Conservation (phyloP, 1,140 invertebrate genomes). For the Aricia agestis region DNA sequence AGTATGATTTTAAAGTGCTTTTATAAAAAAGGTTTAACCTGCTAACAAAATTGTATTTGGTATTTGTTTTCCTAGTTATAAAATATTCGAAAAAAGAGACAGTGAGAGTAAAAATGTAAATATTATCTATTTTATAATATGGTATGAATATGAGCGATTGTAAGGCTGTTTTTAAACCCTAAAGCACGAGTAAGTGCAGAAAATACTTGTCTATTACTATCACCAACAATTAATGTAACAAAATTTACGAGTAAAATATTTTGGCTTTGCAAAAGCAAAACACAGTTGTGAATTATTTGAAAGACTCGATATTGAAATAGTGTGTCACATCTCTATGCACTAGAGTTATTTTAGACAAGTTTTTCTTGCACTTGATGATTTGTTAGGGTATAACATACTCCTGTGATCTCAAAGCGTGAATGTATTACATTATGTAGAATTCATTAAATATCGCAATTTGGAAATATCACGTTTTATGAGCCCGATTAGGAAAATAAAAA, state of each 20-base stretch:
- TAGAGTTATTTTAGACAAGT: slow-evolving; percentile 28
- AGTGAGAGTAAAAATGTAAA: slow-evolving; percentile 62
- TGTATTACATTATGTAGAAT: slow-evolving; percentile 49
- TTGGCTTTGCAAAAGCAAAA: background rate
- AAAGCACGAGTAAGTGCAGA: slow-evolving; percentile 32
- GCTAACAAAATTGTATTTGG: slow-evolving; percentile 5
- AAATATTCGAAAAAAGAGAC: slow-evolving; percentile 30
- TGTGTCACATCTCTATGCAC: background rate
- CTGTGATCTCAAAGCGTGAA: slow-evolving; percentile 72
- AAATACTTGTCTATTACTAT: slow-evolving; percentile 27
- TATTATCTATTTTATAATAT: slow-evolving; percentile 48
- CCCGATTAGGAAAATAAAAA: background rate
- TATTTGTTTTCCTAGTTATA: background rate
- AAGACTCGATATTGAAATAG: background rate
- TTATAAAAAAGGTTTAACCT: background rate
- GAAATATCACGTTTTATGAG: slow-evolving; percentile 3
- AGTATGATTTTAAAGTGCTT: slow-evolving; percentile 6
- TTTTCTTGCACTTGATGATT: slow-evolving; percentile 51
- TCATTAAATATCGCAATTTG: slow-evolving; percentile 13
- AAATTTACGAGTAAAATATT: background rate
- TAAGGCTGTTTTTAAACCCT: slow-evolving; percentile 43
- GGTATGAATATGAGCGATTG: slow-evolving; percentile 42
- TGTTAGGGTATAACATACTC: slow-evolving; percentile 64
- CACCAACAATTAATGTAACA: slow-evolving; percentile 4
- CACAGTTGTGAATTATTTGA: background rate